Percentiles rank a stretch among this genome's conserved stretches.
phyloP scores from a whole-genome alignment of 2,888 invertebrate species.

The Sympetrum striolatum region DNA sequence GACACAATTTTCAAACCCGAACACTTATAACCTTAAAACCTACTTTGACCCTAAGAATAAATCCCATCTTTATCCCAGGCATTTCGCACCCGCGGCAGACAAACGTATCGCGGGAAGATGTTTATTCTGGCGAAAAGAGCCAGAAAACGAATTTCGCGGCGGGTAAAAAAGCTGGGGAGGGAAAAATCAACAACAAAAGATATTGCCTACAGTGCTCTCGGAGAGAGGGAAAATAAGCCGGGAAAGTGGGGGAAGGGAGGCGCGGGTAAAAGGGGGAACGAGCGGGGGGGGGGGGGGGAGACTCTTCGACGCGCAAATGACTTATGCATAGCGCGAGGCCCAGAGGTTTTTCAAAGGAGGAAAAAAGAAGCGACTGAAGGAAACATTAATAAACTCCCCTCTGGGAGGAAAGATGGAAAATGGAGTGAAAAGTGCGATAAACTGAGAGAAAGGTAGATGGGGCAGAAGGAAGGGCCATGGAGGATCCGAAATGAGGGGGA shows the following conservation, averaged over 20 bases:
- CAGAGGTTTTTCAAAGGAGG: background rate
- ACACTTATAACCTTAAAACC: no score
- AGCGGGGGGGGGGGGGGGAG: background rate
- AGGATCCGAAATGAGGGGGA: constrained; percentile 4
- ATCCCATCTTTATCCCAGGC: no score
- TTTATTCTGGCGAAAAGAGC: no score
- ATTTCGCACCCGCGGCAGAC: no score
- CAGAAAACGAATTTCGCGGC: background rate
- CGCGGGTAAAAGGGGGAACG: no score
- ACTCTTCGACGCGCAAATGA: background rate
- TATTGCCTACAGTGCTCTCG: background rate
- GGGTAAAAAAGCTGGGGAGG: background rate
- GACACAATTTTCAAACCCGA: no score
- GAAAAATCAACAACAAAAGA: background rate
- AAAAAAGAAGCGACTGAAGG: background rate
- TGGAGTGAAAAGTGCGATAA: background rate
- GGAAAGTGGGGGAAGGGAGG: no score
- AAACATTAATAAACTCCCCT: constrained; percentile 20
- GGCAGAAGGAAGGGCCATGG: background rate
- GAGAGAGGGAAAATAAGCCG: background rate
- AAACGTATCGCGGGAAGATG: no score
- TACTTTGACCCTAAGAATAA: no score
- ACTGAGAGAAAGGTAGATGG: background rate
- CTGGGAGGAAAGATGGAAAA: background rate
- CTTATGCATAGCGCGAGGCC: background rate